phyloP scores from a whole-genome alignment of 1,140 invertebrate genomes.

The Zaprionus taronus region DNA sequence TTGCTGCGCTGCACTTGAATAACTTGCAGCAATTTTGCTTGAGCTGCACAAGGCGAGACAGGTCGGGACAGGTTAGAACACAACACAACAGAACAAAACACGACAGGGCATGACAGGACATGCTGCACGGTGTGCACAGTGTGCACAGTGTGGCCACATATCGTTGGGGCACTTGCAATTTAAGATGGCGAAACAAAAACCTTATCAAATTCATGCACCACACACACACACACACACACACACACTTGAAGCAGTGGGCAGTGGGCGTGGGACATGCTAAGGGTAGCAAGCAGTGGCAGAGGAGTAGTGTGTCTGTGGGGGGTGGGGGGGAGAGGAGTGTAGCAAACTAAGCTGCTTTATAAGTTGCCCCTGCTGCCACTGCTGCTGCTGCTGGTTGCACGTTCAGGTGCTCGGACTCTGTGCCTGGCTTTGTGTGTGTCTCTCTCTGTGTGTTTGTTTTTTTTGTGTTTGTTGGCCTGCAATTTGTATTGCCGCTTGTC shows the following conservation, averaged over 20 bases:
- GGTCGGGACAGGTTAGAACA: not conserved
- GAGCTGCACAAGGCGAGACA: constrained; percentile 4
- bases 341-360: constrained; percentile 40
- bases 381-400: constrained; percentile 34
- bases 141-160: not conserved
- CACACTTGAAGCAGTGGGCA: constrained; percentile 13
- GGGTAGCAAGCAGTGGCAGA: not conserved
- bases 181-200: constrained; percentile 53
- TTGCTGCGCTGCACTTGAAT: constrained; percentile 51
- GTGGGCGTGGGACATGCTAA: constrained; percentile 8
- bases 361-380: constrained; percentile 40
- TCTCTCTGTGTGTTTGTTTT: not conserved
- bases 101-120: constrained; percentile 6
- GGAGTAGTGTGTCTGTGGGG: too few relatives aligned
- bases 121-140: not conserved
- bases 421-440: constrained; percentile 48
- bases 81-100: constrained; percentile 7
- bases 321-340: not conserved
- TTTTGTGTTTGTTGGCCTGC: constrained; percentile 45
- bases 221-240: constrained; percentile 43
- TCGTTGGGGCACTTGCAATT: constrained; percentile 26
- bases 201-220: constrained; percentile 68
- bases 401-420: constrained; percentile 22
- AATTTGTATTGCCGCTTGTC: constrained; percentile 54
- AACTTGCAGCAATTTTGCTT: constrained; percentile 52